Conservation (phyloP, 2,113 vertebrate species). For the Trogon surrucura region DNA sequence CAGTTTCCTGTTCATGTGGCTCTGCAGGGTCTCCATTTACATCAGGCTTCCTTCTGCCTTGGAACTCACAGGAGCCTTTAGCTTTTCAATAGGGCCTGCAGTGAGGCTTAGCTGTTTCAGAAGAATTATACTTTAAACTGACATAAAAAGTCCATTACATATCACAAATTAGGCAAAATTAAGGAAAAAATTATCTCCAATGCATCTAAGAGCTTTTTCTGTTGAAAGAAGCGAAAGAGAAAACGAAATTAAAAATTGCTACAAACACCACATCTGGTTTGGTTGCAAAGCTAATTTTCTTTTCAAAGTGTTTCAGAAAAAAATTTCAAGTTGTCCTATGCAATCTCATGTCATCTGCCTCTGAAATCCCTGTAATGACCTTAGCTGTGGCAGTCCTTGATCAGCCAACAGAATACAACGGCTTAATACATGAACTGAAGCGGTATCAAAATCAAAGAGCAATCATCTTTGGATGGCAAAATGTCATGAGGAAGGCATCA, state of each 20-base stretch:
- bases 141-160: neutral
- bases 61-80: neutral
- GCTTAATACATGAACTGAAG: neutral
- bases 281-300: neutral
- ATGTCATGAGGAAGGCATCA: neutral
- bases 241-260: neutral
- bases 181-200: neutral
- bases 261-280: neutral
- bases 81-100: neutral
- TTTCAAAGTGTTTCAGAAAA: neutral
- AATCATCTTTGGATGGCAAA: neutral
- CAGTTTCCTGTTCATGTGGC: rapidly evolving
- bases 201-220: neutral
- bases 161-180: neutral
- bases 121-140: neutral
- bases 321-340: neutral
- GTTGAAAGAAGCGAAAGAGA: neutral
- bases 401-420: neutral
- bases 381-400: neutral
- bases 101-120: neutral
- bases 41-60: neutral
- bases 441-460: neutral
- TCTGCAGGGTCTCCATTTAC: neutral
- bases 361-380: neutral
- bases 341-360: neutral